A percentile compares a stretch with the other conserved stretches of the same genome.
Conservation (phyloP, 2,797 vertebrate genomes). For the Protonibea diacanthus region DNA sequence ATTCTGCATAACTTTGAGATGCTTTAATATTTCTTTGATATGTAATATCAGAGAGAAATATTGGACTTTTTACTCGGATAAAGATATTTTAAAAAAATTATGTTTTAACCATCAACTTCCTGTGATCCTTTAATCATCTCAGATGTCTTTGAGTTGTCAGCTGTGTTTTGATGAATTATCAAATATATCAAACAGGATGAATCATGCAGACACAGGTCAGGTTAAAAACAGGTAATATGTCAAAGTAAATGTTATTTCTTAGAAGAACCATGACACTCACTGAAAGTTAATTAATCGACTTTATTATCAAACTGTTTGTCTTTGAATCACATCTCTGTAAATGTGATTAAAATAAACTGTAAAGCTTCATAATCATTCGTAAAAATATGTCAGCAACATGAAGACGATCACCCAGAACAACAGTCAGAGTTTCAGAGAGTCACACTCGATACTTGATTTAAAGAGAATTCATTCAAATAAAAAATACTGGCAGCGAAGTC, state of each 20-base stretch:
- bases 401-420: background rate
- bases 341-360: background rate
- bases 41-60: no score
- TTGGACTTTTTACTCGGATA: no score
- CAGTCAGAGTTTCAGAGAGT: background rate
- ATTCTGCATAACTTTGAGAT: no score
- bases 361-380: background rate
- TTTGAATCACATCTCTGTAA: constrained; percentile 3
- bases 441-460: background rate
- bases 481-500: no score
- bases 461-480: no score
- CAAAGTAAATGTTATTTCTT: background rate
- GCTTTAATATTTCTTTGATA: no score
- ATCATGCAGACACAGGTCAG: background rate
- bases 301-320: constrained; percentile 8
- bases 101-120: no score
- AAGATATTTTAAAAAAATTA: no score
- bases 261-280: background rate
- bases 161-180: no score
- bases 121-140: no score
- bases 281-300: background rate
- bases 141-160: no score
- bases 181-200: background rate
- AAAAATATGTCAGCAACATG: background rate
- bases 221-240: background rate